Percentiles rank a stretch among this genome's conserved stretches.
Conservation (phyloP, 2,888 invertebrate genomes). For the Nephrotoma flavescens region DNA sequence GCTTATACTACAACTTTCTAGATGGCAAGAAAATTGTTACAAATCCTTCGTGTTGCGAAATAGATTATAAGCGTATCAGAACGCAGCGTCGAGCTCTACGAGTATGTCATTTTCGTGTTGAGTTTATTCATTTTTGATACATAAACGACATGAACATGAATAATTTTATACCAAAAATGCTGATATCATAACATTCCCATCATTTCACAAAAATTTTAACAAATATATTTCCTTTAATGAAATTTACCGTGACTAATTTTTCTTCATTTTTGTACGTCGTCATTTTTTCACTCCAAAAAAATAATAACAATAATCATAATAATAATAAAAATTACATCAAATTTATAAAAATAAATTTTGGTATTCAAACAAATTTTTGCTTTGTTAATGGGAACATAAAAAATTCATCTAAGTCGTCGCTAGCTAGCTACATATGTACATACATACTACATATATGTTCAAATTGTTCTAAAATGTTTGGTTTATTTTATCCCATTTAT, state of each 20-base stretch:
- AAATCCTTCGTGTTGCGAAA: neutral
- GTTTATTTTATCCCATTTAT: neutral
- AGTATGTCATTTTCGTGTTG: neutral
- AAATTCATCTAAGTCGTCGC: neutral
- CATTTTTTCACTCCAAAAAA: neutral
- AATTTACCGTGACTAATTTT: neutral
- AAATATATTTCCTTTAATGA: neutral
- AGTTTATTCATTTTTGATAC: neutral
- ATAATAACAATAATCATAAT: neutral
- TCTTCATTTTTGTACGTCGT: neutral
- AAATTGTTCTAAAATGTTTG: neutral
- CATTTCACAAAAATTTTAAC: neutral
- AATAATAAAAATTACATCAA: neutral
- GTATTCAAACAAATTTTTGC: neutral
- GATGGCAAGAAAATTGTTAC: neutral
- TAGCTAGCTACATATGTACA: too few species aligned
- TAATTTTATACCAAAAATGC: neutral
- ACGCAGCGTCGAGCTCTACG: neutral
- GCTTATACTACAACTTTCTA: neutral
- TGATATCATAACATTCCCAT: neutral
- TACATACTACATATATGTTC: too few species aligned
- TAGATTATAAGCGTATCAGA: neutral
- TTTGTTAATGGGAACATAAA: neutral
- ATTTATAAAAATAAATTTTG: neutral
- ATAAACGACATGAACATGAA: neutral